Evolutionary conservation across 2,888 invertebrate species (phyloP).

Genomic region (Rhagonycha lutea): DNA sequence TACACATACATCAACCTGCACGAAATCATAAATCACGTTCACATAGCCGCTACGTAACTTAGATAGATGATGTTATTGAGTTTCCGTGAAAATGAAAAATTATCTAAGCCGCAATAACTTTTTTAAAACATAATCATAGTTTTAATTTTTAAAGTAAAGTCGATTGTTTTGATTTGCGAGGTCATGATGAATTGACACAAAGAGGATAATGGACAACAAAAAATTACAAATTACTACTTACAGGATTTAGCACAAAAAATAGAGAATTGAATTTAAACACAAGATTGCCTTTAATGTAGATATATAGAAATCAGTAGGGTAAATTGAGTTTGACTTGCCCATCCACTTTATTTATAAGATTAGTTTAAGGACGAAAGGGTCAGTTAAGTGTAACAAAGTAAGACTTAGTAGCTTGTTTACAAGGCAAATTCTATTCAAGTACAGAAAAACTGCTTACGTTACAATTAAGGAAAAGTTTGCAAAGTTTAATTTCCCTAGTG

Average conservation of each 20-base stretch:
- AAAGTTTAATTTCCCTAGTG: neutral
- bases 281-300: neutral
- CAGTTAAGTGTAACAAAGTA: slow-evolving; percentile 2
- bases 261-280: neutral
- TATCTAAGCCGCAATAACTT: neutral
- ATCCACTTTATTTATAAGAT: slow-evolving; percentile 12
- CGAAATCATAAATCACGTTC: slow-evolving; percentile 21
- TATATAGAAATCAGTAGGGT: neutral
- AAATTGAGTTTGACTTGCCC: slow-evolving; percentile 22
- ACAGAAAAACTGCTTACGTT: neutral
- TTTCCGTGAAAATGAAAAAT: slow-evolving; percentile 12
- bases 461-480: neutral
- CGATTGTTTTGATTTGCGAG: neutral
- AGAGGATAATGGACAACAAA: neutral
- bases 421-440: slow-evolving; percentile 4
- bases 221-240: neutral
- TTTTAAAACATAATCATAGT: neutral
- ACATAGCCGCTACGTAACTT: slow-evolving; percentile 7
- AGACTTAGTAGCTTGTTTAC: slow-evolving; percentile 4
- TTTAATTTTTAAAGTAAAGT: neutral
- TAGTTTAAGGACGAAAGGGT: slow-evolving; percentile 7
- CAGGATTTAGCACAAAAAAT: neutral
- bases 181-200: neutral
- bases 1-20: slow-evolving; percentile 20
- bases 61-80: slow-evolving; percentile 22